Percentiles rank a stretch among this genome's conserved stretches.
phyloP scores from a whole-genome alignment of 1,140 invertebrate genomes.

The Ptiloglossa arizonensis region DNA sequence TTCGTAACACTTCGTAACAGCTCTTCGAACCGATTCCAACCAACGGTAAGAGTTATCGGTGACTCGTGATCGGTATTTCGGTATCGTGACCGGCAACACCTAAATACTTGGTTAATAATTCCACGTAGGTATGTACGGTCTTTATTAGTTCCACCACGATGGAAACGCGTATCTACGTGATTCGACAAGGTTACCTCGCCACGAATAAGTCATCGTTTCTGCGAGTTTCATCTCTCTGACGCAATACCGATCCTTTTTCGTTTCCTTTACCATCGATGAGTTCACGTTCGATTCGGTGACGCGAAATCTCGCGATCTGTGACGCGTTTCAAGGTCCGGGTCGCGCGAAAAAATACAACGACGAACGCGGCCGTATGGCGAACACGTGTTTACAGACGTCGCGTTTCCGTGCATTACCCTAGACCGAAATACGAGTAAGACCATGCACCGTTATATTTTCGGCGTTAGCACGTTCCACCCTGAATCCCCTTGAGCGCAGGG shows the following conservation, averaged over 20 bases:
- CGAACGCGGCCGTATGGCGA: constrained; percentile 57
- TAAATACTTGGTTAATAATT: too few relatives aligned
- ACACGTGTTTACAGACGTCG: constrained; percentile 62
- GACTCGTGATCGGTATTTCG: too few relatives aligned
- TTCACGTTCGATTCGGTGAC: not conserved
- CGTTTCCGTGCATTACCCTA: constrained; percentile 61
- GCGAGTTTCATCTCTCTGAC: too few relatives aligned
- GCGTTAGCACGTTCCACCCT: constrained; percentile 40
- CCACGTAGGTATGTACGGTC: too few relatives aligned
- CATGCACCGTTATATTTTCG: constrained; percentile 55
- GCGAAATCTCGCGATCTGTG: not conserved
- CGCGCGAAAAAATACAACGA: constrained; percentile 52
- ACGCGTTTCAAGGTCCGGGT: constrained; percentile 65
- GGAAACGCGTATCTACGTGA: not conserved
- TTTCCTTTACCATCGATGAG: not conserved
- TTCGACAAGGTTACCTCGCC: not conserved
- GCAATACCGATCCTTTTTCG: not conserved
- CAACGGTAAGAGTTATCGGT: too few relatives aligned
- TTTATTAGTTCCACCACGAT: not conserved
- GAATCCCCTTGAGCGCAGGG: constrained; percentile 6
- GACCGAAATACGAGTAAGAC: constrained; percentile 59
- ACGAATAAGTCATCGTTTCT: not conserved
- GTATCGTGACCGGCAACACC: too few relatives aligned
- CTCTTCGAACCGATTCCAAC: too few relatives aligned
- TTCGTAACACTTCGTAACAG: too few relatives aligned